Percentiles rank a stretch among this genome's conserved stretches.
phyloP scores from a whole-genome alignment of 2,797 vertebrate species.

The Syngnathus acus region DNA sequence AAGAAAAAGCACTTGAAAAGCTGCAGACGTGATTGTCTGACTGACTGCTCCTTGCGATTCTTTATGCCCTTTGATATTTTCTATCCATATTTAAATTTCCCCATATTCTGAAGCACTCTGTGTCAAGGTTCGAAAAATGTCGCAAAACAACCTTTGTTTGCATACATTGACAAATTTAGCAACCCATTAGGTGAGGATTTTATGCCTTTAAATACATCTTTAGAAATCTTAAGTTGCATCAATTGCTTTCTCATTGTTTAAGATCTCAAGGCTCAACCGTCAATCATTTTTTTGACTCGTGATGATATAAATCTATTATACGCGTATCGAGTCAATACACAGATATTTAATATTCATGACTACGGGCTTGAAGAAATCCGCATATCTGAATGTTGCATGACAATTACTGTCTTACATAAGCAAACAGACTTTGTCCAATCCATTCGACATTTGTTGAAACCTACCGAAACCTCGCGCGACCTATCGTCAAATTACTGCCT shows the following conservation, averaged over 20 bases:
- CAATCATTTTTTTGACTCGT: background rate
- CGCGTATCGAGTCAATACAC: background rate
- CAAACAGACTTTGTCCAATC: background rate
- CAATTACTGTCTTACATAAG: slow-evolving; percentile 55
- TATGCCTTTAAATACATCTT: slow-evolving; percentile 13
- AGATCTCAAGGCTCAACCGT: background rate
- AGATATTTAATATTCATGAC: slow-evolving; percentile 41
- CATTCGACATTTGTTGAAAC: background rate
- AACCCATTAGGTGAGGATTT: slow-evolving; percentile 24
- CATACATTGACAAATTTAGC: slow-evolving; percentile 17
- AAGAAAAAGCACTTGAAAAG: slow-evolving; percentile 1
- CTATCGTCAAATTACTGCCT: background rate
- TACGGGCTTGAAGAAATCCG: slow-evolving; percentile 27
- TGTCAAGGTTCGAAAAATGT: slow-evolving; percentile 19
- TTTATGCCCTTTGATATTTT: slow-evolving; percentile 54
- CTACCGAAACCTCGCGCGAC: background rate
- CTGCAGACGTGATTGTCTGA: background rate
- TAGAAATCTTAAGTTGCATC: background rate
- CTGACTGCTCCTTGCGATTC: slow-evolving; percentile 26
- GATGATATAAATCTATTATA: background rate
- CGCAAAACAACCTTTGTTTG: background rate
- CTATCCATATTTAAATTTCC: slow-evolving; percentile 39
- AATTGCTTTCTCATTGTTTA: background rate
- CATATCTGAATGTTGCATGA: slow-evolving; percentile 54
- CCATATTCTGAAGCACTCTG: slow-evolving; percentile 15